Conservation (phyloP, 2,888 invertebrate genomes). For the Glaucopsyche alexis region DNA sequence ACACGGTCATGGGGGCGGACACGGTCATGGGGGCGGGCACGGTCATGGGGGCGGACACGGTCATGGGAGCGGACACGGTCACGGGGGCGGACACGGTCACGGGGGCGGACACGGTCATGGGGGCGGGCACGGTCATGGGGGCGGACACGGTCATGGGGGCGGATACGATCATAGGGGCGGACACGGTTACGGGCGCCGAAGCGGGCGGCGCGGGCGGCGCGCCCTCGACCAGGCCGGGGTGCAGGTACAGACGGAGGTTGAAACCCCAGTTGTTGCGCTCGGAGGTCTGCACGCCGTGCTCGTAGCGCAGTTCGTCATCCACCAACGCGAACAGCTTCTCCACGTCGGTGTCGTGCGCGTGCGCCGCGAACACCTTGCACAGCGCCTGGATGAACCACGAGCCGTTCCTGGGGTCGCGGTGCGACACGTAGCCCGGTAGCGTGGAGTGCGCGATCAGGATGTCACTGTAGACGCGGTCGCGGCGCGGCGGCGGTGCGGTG, state of each 20-base stretch:
- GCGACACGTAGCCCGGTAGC: slow-evolving; percentile 80
- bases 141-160: no score
- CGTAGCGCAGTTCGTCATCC: slow-evolving; percentile 66
- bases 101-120: no score
- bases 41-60: no score
- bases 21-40: no score
- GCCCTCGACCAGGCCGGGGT: slow-evolving; percentile 81
- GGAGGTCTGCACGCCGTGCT: slow-evolving; percentile 80
- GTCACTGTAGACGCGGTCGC: slow-evolving; percentile 72
- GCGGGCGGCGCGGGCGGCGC: slow-evolving; percentile 16
- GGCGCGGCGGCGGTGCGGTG: slow-evolving; percentile 47
- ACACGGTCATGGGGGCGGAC: no score
- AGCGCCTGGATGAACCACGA: slow-evolving; percentile 87
- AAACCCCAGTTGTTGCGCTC: slow-evolving; percentile 84
- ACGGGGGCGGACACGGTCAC: no score
- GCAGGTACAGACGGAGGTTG: slow-evolving; percentile 81
- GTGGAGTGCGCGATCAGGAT: slow-evolving; percentile 84
- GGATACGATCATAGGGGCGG: no score
- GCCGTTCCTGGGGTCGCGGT: slow-evolving; percentile 79
- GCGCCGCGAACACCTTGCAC: slow-evolving; percentile 82
- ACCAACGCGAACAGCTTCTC: slow-evolving; percentile 84
- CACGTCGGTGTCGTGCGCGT: slow-evolving; percentile 82
- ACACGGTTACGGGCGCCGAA: no score
- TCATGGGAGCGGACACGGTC: no score
- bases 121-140: no score